Evolutionary conservation across 2,888 invertebrate species (phyloP), one percentile per base, ranked within the genome.

Genomic region (Cephonodes hylas): DNA sequence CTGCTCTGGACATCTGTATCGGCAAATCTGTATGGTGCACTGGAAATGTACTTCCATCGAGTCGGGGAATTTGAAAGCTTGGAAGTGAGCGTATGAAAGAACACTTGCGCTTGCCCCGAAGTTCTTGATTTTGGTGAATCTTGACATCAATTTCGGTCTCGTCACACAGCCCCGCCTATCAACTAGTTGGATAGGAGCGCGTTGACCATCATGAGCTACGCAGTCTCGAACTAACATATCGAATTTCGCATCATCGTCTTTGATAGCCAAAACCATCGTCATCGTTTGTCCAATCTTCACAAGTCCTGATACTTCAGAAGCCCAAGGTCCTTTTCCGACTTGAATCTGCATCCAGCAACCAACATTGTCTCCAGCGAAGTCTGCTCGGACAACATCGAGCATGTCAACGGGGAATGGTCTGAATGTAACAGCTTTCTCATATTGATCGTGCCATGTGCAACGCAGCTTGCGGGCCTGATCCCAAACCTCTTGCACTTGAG

Each of bases 331-430:
- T 82, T 97, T 97, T 44, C 97, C 98, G 3, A 97, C 97, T 93
- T 98, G 98, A 70, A 98, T 98, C 83, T 98, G 98, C 98, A 98
- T 98, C 98, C 98, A 98, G 88, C 98, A 98, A 18, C 98, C 98
- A 1, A 98, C 97, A 79, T 98, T 98, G 77, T 98, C 98, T 0
- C 98, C 98, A 63, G 98, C 97, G 72, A 98, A 98, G 77, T 98
- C 98, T 2, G 98, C 98, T 60, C 97, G 92, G n/a, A 98, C 97
- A 3, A 98, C 98, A 83, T 98, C 98, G 60, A 98, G 81, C 97
- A 98, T 98, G 81, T 98, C 98, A 1, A 98, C 98, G 0, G 98
- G 97, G 94, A 98, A 98, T 0, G 98, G 98, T 60, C 98, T 92
- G 91, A 98, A 98, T 0, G 98, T 98, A 0, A 98, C 98, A 4